These are phyloP conservation scores for Sarcophilus harrisii DNA, from an alignment of 2,797 vertebrate genomes.

Conservation along the genomic window DNA sequence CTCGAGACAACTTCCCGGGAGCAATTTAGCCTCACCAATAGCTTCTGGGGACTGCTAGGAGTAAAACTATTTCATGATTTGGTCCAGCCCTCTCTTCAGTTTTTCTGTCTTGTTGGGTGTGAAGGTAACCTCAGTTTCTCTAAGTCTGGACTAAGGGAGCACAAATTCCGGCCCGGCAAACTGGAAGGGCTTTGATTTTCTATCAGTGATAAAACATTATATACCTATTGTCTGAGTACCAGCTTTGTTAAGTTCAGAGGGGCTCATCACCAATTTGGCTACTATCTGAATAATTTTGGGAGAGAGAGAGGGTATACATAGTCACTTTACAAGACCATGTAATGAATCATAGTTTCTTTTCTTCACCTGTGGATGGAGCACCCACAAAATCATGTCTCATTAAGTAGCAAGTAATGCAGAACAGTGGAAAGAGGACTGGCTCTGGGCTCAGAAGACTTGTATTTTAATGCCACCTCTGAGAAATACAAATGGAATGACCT, in stretches of 20 bases:
- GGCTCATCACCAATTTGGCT: neutral
- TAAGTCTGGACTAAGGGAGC: neutral
- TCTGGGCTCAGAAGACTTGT: neutral
- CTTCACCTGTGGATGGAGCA: neutral
- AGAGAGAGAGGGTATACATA: neutral
- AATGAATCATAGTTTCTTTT: neutral
- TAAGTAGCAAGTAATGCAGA: neutral
- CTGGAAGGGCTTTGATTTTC: neutral
- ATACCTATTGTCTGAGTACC: neutral
- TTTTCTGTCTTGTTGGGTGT: neutral
- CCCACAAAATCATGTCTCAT: neutral
- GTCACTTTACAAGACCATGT: neutral
- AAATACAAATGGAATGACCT: neutral
- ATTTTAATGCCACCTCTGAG: neutral
- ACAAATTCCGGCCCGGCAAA: neutral
- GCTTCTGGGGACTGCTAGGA: neutral
- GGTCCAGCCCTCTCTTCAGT: neutral
- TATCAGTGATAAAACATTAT: neutral
- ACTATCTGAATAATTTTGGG: neutral
- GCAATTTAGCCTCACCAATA: neutral
- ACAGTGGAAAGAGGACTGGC: neutral
- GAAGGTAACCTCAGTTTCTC: neutral
- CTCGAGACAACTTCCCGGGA: neutral
- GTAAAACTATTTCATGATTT: neutral
- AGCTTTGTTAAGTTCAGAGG: neutral